Conservation (phyloP, 2,113 vertebrate genomes). For the Lepus americanus region DNA sequence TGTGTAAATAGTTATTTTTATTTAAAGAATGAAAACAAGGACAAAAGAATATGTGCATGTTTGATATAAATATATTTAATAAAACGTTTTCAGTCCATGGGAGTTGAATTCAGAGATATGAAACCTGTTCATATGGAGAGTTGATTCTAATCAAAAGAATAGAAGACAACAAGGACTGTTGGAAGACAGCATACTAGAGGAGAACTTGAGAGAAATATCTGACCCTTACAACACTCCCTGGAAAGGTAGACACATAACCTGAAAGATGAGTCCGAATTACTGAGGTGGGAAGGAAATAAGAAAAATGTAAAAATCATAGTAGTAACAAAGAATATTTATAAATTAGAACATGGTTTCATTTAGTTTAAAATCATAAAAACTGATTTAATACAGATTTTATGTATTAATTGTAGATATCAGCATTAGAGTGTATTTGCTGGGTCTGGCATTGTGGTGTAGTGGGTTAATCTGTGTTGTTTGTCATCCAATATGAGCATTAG, state of each 20-base stretch:
- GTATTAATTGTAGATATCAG: neutral
- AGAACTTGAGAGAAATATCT: neutral
- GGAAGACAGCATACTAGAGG: neutral
- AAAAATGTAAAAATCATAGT: slow-evolving; percentile 27
- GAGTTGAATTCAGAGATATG: too few relatives aligned
- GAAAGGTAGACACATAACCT: neutral
- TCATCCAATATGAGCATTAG: too few relatives aligned
- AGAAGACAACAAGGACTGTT: neutral
- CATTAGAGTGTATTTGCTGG: neutral
- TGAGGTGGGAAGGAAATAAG: neutral
- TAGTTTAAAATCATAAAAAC: neutral
- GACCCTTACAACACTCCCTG: neutral
- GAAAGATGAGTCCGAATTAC: neutral
- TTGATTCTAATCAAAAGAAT: neutral
- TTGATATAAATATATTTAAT: too few relatives aligned
- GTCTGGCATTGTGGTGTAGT: too few relatives aligned
- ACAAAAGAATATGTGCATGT: too few relatives aligned
- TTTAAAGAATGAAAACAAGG: too few relatives aligned
- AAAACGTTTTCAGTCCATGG: too few relatives aligned
- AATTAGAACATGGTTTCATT: neutral
- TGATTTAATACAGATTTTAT: neutral
- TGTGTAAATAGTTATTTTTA: too few relatives aligned
- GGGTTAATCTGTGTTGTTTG: too few relatives aligned
- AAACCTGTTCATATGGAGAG: too few relatives aligned
- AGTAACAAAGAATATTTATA: neutral